Evolutionary conservation across 2,113 vertebrate genomes (phyloP).

Genomic region (Sinocyclocheilus anophthalmus): DNA sequence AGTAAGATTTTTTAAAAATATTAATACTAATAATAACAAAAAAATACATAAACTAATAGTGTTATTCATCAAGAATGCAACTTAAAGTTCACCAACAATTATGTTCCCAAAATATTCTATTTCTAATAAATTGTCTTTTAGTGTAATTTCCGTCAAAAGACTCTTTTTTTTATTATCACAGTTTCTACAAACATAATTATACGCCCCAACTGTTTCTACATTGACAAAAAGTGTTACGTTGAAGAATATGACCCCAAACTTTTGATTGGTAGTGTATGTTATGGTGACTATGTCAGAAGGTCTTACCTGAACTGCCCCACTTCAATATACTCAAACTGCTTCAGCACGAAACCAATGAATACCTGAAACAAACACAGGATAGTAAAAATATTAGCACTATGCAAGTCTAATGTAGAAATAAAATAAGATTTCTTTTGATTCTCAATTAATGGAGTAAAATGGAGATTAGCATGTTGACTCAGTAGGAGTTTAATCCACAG

Average conservation of each 20-base stretch:
- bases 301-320: constrained; percentile 95
- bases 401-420: background rate
- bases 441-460: background rate
- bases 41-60: background rate
- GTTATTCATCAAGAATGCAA: background rate
- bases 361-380: constrained; percentile 76
- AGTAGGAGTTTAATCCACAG: background rate
- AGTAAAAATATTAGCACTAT: background rate
- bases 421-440: background rate
- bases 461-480: background rate
- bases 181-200: too few species aligned
- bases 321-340: constrained; percentile 99
- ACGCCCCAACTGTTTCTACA: too few species aligned
- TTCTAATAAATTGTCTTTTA: too few species aligned
- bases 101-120: too few species aligned
- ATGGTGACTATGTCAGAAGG: background rate
- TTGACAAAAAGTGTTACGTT: too few species aligned
- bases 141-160: too few species aligned
- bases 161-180: too few species aligned
- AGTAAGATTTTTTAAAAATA: background rate
- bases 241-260: too few species aligned
- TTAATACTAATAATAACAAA: too few species aligned
- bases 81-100: too few species aligned
- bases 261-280: background rate
- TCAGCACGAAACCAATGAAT: constrained; percentile 97